Percentiles rank a stretch among this genome's conserved stretches.
phyloP scores from a whole-genome alignment of 1,140 invertebrate genomes.

The Belonocnema kinseyi region DNA sequence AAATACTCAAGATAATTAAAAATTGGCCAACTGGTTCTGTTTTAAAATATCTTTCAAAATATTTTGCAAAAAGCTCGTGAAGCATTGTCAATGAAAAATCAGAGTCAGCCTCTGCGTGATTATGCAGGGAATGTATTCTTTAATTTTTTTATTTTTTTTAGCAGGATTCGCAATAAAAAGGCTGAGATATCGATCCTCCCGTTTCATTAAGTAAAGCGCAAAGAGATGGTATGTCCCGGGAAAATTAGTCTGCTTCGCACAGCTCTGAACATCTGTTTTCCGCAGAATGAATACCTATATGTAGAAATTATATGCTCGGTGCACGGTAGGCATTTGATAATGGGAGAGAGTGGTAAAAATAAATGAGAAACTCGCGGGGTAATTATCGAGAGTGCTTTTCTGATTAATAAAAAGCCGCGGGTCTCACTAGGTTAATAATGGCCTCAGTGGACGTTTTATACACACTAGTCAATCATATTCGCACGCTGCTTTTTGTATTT shows the following conservation, averaged over 20 bases:
- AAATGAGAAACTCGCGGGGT: slow-evolving; percentile 11
- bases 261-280: slow-evolving; percentile 29
- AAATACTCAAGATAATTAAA: no score
- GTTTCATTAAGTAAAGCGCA: slow-evolving; percentile 28
- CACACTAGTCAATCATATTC: no score
- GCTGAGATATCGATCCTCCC: slow-evolving; percentile 12
- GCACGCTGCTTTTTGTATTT: no score
- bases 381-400: slow-evolving; percentile 24
- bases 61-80: no score
- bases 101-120: not conserved
- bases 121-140: not conserved
- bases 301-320: slow-evolving; percentile 20
- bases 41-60: no score
- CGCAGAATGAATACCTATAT: slow-evolving; percentile 18
- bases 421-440: not conserved
- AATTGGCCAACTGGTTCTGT: no score
- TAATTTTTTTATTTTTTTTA: not conserved
- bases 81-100: not conserved
- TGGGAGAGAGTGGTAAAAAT: slow-evolving; percentile 20
- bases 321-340: slow-evolving; percentile 24
- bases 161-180: slow-evolving; percentile 26
- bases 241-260: slow-evolving; percentile 26
- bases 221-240: slow-evolving; percentile 28
- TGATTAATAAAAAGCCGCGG: slow-evolving; percentile 14
- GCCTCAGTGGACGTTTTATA: not conserved